Percentiles rank a stretch among this genome's conserved stretches.
These are phyloP conservation scores for Pinctada fucata DNA, from an alignment of 2,888 invertebrate genomes.

Conservation along the genomic window DNA sequence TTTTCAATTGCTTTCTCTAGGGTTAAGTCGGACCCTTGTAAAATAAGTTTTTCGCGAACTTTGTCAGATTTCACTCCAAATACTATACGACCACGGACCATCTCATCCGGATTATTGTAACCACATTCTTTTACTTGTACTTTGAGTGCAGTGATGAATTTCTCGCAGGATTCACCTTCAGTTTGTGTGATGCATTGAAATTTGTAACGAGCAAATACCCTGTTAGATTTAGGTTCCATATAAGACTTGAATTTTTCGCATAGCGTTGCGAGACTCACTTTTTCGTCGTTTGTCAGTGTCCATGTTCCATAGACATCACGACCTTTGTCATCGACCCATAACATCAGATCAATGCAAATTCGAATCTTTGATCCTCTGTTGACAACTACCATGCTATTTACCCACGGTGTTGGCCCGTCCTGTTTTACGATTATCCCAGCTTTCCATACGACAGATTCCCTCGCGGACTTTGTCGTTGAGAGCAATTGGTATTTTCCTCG, in stretches of 20 bases:
- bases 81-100: slow-evolving; percentile 47
- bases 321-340: no score
- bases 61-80: background rate
- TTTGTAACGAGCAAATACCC: background rate
- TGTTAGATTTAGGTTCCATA: background rate
- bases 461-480: slow-evolving; percentile 40
- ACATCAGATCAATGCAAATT: slow-evolving; percentile 49
- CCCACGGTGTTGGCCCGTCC: slow-evolving; percentile 48
- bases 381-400: slow-evolving; percentile 49
- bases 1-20: slow-evolving; percentile 40
- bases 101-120: slow-evolving; percentile 35
- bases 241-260: slow-evolving; percentile 6
- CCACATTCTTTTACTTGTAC: slow-evolving; percentile 35
- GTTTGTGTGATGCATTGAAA: slow-evolving; percentile 1
- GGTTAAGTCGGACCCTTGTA: background rate
- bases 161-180: slow-evolving; percentile 27
- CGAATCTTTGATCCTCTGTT: slow-evolving; percentile 33
- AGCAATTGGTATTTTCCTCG: slow-evolving; percentile 44
- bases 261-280: background rate
- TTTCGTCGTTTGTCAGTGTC: slow-evolving; percentile 1
- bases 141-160: slow-evolving; percentile 45
- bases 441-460: slow-evolving; percentile 45
- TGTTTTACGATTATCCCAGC: slow-evolving; percentile 40
- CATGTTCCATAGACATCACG: background rate
- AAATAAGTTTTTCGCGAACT: background rate